Evolutionary conservation across 1,140 invertebrate species (phyloP), one percentile per base, ranked within the genome.

Genomic region (Gonioctena quinquepunctata): DNA sequence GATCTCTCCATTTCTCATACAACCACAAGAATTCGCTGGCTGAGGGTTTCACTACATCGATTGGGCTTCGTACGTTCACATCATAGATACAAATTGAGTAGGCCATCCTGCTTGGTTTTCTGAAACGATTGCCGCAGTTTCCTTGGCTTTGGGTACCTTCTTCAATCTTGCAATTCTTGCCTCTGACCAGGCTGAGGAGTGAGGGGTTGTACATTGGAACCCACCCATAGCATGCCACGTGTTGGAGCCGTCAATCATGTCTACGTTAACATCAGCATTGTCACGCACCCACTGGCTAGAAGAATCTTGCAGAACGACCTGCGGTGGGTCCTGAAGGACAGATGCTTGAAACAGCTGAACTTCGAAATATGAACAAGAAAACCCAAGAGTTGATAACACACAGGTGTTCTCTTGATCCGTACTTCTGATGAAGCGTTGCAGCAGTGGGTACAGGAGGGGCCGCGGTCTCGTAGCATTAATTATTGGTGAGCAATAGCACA

Each of bases 401-500:
- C n/a, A n/a, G n/a, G n/a, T n/a, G n/a, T n/a, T 42, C 33, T 42
- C 16, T 42, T 11, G 33, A 42, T 4, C 33, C 33, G 16, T 42
- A 42, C 33, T 42, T 42, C 33, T 42, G 11, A 42, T 42, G 33
- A 42, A 42, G 16, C 16, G 33, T 42, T n/a, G 16, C 33, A 62
- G 50, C 13, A 54, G 50, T 16, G 19, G 50, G 18, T 13, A 42
- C 13, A 54, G 13, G 21, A 54, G 19, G 16, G 50, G 19, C 21
- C 21, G n/a, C 18, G 50, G 50, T 54, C 6, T 54, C 13, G 50
- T 22, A 18, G 50, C 50, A 54, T 54, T 13, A 54, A 54, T 54
- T 54, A 54, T 54, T 54, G 50, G 50, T 54, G 50, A 54, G 50
- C 21, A 7, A 54, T 54, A 54, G 50, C 50, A 54, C 7, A 42